Base-by-base conservation (phyloP, 2,888 invertebrate species). In the Bugula neritina region DNA sequence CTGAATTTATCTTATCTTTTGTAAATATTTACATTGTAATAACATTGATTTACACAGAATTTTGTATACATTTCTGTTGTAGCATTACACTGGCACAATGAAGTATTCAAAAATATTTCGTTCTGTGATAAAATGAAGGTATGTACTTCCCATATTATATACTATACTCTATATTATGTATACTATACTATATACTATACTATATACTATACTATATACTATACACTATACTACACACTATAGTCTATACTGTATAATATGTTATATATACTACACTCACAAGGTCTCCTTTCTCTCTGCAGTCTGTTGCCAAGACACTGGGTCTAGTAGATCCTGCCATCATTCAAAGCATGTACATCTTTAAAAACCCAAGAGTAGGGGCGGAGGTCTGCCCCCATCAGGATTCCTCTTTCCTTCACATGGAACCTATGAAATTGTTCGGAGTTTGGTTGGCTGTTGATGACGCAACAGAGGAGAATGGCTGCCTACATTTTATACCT, bases 391-490 rank as follows among this genome's bases (percentile, higher is more conserved):
- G 79, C 5, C 82, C 86, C 5, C 87, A 87, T 77, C 86, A 86
- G 85, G 99, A 99, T 82, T 90, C 91, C 0, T 90, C 92, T 1
- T 99, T 91, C 83, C 86, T 99, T 57, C 88, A 91, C 81, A 92
- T 94, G 0, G 91, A 92, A 25, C 96, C 95, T 0, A 82, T 78
- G 74, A 78, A 76, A 81, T 72, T 87, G 88, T 57, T 89, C 0
- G 98, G 97, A 0, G 91, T 96, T 80, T 99, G 99, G 99, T 90
- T 99, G 75, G 94, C 99, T 0, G 84, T 99, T 2, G 95, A 98
- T 79, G 94, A 98, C 80, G 92, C 95, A 0, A 93, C 92, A 0
- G 75, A 89, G 23, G 91, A 95, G 80, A 99, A 99, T 82, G 97
- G 99, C 1, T 99, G 98, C 80, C 87, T 99, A 1, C 93, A 92